Percentiles rank a stretch among this genome's conserved stretches.
Evolutionary conservation across 2,113 vertebrate species (phyloP).

Genomic region (Myrmecophaga tridactyla): DNA sequence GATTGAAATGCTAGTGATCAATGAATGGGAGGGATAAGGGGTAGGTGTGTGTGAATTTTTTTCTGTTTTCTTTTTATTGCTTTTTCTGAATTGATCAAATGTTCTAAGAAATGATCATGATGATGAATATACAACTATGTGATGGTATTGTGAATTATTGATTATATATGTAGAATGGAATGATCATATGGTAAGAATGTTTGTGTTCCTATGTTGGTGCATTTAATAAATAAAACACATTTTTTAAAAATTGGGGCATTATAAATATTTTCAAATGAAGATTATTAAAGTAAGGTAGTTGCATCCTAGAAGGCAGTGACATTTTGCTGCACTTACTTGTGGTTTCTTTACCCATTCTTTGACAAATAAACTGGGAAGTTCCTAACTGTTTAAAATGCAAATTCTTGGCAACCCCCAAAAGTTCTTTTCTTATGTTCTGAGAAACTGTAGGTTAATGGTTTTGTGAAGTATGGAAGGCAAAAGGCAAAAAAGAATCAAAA

Average conservation of each 20-base stretch:
- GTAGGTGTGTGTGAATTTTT: no score
- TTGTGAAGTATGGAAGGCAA: not conserved
- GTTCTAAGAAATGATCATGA: no score
- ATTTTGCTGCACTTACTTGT: not conserved
- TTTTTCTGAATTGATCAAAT: no score
- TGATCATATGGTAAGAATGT: no score
- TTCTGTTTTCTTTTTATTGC: no score
- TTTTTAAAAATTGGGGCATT: not conserved
- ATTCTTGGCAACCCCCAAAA: not conserved
- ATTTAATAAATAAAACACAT: no score
- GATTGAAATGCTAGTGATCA: no score
- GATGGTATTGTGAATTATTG: no score
- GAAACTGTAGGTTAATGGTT: not conserved
- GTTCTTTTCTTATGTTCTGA: not conserved
- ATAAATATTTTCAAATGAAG: not conserved
- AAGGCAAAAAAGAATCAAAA: not conserved
- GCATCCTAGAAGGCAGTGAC: not conserved
- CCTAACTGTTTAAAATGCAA: not conserved
- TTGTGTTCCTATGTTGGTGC: no score
- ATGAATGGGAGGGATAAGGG: no score
- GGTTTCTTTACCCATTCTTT: not conserved
- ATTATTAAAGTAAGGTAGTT: not conserved
- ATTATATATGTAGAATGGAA: no score
- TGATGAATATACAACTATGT: no score
- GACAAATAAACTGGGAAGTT: not conserved